A percentile compares a stretch with the other conserved stretches of the same genome.
phyloP scores from a whole-genome alignment of 2,888 invertebrate species.

The Drosophila histrio region DNA sequence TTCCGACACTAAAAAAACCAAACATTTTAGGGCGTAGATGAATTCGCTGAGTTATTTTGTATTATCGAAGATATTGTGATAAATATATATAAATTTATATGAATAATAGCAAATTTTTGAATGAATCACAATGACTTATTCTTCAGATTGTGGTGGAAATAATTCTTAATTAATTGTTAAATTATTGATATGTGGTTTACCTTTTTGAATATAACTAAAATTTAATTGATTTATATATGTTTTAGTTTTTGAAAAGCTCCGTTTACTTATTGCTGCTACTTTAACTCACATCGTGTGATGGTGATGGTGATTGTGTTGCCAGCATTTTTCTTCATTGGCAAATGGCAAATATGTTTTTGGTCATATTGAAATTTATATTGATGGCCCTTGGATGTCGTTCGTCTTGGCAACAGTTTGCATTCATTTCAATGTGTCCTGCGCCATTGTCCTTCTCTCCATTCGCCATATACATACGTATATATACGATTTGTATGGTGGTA shows the following conservation, averaged over 20 bases:
- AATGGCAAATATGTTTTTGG: conserved; percentile 62
- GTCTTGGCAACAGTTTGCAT: conserved; percentile 71
- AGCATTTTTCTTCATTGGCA: conserved; percentile 54
- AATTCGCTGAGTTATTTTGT: too few relatives aligned
- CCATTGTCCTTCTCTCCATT: conserved; percentile 1
- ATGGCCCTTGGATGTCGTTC: conserved; percentile 53
- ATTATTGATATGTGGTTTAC: not conserved
- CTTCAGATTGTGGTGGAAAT: not conserved
- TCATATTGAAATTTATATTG: conserved; percentile 73
- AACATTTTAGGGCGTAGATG: too few relatives aligned
- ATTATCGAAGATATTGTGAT: too few relatives aligned
- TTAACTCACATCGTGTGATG: not conserved
- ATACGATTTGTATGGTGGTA: not conserved
- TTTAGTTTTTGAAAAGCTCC: not conserved
- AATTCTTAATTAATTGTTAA: not conserved
- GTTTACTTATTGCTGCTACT: not conserved
- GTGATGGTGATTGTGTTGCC: conserved; percentile 14
- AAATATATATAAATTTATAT: not conserved
- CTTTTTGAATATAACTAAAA: not conserved
- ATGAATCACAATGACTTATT: not conserved
- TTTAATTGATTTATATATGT: conserved; percentile 13
- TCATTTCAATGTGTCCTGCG: conserved; percentile 48
- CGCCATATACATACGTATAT: not conserved
- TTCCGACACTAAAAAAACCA: too few relatives aligned
- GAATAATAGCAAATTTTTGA: not conserved